Evolutionary conservation across 2,113 vertebrate species (phyloP).

Genomic region (Callocephalon fimbriatum): DNA sequence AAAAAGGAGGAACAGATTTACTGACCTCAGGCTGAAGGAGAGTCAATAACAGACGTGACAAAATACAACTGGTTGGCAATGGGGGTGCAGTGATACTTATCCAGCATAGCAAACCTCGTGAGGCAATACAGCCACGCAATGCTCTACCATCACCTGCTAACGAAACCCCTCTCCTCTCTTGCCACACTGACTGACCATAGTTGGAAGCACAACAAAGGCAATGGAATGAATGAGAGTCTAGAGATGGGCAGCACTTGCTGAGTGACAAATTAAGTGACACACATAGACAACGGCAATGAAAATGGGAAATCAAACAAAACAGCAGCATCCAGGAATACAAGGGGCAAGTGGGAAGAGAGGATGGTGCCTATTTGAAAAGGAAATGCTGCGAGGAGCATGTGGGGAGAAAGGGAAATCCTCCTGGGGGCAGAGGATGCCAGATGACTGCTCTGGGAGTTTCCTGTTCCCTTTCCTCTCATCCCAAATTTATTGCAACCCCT

Average conservation of each 20-base stretch:
- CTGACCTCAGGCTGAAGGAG: neutral
- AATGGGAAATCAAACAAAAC: neutral
- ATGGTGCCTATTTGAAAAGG: neutral
- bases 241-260: neutral
- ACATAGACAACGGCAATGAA: neutral
- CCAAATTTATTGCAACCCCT: neutral
- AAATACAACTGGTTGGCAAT: fast-evolving
- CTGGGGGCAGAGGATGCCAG: neutral
- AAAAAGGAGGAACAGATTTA: neutral
- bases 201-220: neutral
- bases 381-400: neutral
- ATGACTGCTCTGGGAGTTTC: neutral
- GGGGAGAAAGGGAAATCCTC: neutral
- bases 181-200: fast-evolving
- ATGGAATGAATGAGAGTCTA: neutral
- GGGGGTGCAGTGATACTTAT: neutral
- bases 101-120: fast-evolving
- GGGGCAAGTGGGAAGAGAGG: neutral
- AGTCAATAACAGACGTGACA: fast-evolving
- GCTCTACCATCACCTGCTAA: fast-evolving
- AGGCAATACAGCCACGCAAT: fast-evolving
- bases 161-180: neutral
- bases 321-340: neutral
- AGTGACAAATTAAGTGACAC: neutral
- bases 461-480: neutral